Evolutionary conservation across 1,140 invertebrate genomes (phyloP).

Genomic region (Mycetomoellerius zeteki): DNA sequence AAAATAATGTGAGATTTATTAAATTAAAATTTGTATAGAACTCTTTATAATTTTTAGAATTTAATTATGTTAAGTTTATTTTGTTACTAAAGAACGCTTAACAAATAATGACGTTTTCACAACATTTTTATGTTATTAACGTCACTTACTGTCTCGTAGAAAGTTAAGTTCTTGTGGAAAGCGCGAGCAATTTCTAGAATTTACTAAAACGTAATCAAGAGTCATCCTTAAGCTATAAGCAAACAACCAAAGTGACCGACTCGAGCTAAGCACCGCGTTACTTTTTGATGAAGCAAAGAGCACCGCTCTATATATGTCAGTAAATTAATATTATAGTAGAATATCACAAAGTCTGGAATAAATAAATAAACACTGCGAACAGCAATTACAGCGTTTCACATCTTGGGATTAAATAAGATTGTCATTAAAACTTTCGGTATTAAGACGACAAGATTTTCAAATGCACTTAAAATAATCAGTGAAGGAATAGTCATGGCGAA

Average conservation of each 20-base stretch:
- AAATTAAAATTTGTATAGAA: slow-evolving; percentile 18
- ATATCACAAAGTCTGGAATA: slow-evolving; percentile 27
- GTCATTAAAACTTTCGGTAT: slow-evolving; percentile 57
- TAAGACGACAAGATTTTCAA: slow-evolving; percentile 37
- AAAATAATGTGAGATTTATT: background rate
- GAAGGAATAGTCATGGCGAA: slow-evolving; percentile 6
- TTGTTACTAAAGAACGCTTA: slow-evolving; percentile 20
- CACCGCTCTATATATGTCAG: background rate
- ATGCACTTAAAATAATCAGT: slow-evolving; percentile 42
- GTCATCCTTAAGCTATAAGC: slow-evolving; percentile 16
- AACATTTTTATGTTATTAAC: background rate
- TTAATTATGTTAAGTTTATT: background rate
- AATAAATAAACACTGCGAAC: slow-evolving; percentile 43
- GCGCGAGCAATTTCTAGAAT: slow-evolving; percentile 33
- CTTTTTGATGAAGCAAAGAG: slow-evolving; percentile 14
- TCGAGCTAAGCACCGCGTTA: background rate
- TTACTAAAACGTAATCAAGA: slow-evolving; percentile 37
- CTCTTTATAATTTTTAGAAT: background rate
- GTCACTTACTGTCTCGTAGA: background rate
- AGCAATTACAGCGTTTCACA: slow-evolving; percentile 18
- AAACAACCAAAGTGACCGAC: slow-evolving; percentile 2
- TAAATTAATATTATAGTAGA: slow-evolving; percentile 47
- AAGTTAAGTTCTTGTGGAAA: background rate
- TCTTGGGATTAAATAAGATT: slow-evolving; percentile 42
- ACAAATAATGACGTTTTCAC: slow-evolving; percentile 24